Evolutionary conservation across 1,140 invertebrate genomes (phyloP).

Genomic region (Drosophila asahinai): DNA sequence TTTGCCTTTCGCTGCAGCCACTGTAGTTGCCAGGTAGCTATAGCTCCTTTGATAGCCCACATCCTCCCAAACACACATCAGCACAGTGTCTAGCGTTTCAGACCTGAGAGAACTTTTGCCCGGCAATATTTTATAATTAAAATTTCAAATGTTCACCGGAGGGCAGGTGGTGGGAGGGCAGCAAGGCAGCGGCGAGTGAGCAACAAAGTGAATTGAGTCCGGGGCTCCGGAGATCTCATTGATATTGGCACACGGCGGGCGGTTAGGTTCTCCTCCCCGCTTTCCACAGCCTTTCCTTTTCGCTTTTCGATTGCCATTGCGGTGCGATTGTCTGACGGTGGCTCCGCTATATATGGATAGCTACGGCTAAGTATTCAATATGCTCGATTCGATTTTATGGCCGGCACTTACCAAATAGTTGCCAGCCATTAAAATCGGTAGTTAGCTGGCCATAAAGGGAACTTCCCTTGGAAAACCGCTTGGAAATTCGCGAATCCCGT

Average conservation of each 20-base stretch:
- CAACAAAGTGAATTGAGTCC: slow-evolving; percentile 49
- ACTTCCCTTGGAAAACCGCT: background rate
- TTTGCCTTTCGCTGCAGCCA: background rate
- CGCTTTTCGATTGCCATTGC: slow-evolving; percentile 41
- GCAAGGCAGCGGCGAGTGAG: slow-evolving; percentile 35
- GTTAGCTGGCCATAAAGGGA: slow-evolving; percentile 49
- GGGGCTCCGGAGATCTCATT: slow-evolving; percentile 47
- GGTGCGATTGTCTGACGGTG: slow-evolving; percentile 18
- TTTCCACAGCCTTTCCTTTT: slow-evolving; percentile 8
- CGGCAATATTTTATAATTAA: slow-evolving; percentile 69
- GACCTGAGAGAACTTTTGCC: slow-evolving; percentile 49
- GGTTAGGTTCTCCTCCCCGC: slow-evolving; percentile 7
- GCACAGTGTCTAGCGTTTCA: slow-evolving; percentile 32
- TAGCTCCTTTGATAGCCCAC: slow-evolving; percentile 35
- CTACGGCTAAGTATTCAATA: slow-evolving; percentile 56
- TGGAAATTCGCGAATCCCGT: slow-evolving; percentile 12
- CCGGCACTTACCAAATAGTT: slow-evolving; percentile 54
- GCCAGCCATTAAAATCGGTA: slow-evolving; percentile 40
- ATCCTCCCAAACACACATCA: slow-evolving; percentile 26
- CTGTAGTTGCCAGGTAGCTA: slow-evolving; percentile 14
- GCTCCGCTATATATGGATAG: slow-evolving; percentile 7
- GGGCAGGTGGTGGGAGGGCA: slow-evolving; percentile 13
- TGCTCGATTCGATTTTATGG: slow-evolving; percentile 53
- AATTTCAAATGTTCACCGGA: slow-evolving; percentile 57
- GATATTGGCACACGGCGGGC: slow-evolving; percentile 48